Percentiles rank a stretch among this genome's conserved stretches.
These are phyloP conservation scores for Heliconius sara DNA, from an alignment of 2,888 invertebrate species.

Conservation along the genomic window DNA sequence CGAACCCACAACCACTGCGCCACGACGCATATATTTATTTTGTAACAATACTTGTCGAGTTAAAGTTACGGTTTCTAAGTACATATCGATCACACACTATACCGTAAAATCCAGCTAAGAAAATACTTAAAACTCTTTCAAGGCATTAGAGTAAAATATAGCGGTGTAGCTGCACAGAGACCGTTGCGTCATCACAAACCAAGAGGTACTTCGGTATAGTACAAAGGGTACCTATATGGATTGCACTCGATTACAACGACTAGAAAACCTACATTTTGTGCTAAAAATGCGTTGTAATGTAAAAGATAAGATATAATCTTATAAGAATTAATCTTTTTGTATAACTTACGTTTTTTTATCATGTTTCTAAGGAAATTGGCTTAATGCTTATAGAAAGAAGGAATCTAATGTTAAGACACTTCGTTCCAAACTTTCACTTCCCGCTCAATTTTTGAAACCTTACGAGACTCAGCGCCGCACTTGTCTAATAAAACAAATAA, in stretches of 20 bases:
- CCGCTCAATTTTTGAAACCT: too few species aligned
- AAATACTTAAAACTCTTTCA: slow-evolving; percentile 9
- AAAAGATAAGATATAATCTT: too few species aligned
- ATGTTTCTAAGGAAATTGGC: too few species aligned
- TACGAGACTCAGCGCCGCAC: too few species aligned
- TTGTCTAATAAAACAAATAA: too few species aligned
- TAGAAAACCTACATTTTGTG: slow-evolving; percentile 35
- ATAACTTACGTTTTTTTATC: neutral
- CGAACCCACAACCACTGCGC: too few species aligned
- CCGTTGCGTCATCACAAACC: slow-evolving; percentile 37
- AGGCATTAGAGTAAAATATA: slow-evolving; percentile 5
- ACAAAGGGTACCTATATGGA: slow-evolving; percentile 39
- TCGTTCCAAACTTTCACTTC: too few species aligned
- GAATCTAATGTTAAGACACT: too few species aligned
- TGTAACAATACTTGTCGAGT: neutral
- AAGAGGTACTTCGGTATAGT: slow-evolving; percentile 36
- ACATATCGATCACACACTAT: neutral
- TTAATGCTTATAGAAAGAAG: too few species aligned
- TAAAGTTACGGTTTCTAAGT: neutral
- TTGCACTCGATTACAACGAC: slow-evolving; percentile 41
- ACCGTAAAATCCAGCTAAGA: slow-evolving; percentile 4
- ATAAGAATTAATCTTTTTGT: neutral
- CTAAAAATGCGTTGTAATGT: slow-evolving; percentile 26
- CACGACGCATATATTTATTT: neutral
- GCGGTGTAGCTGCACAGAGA: slow-evolving; percentile 1